Evolutionary conservation across 2,797 vertebrate genomes (phyloP).

Genomic region (Sebastes vulpes): DNA sequence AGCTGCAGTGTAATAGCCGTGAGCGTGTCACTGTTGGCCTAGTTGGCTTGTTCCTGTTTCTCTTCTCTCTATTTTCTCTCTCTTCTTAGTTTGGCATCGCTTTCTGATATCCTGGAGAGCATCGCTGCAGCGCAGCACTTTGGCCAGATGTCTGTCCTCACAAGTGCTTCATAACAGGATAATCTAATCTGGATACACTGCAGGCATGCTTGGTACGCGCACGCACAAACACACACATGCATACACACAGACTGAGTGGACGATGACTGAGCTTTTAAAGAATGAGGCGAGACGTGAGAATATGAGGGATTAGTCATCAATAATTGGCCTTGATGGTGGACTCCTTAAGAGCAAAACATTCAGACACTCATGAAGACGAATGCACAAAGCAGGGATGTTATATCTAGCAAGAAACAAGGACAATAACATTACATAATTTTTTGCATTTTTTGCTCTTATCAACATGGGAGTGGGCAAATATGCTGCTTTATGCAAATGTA

Average conservation of each 20-base stretch:
- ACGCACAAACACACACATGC: slow-evolving; percentile 22
- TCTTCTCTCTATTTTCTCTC: slow-evolving; percentile 64
- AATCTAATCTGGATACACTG: slow-evolving; percentile 66
- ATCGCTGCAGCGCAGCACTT: slow-evolving; percentile 45
- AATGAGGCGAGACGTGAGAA: slow-evolving; percentile 27
- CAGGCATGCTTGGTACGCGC: slow-evolving; percentile 12
- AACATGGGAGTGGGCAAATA: too few species aligned
- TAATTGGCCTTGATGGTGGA: not conserved
- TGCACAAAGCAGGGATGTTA: not conserved
- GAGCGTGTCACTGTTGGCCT: slow-evolving; percentile 68
- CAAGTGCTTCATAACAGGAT: slow-evolving; percentile 61
- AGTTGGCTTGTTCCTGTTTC: slow-evolving; percentile 61
- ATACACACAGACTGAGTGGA: not conserved
- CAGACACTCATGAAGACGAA: not conserved
- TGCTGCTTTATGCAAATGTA: too few species aligned
- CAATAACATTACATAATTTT: slow-evolving; percentile 1
- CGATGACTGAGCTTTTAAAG: slow-evolving; percentile 28
- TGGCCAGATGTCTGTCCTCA: slow-evolving; percentile 77
- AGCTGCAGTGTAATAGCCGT: slow-evolving; percentile 37
- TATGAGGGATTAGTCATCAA: slow-evolving; percentile 17
- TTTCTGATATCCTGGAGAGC: slow-evolving; percentile 76
- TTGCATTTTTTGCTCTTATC: too few species aligned
- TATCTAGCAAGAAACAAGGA: not conserved
- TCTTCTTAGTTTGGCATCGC: slow-evolving; percentile 58
- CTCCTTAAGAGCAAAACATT: not conserved